Conservation (phyloP, 1,140 invertebrate species). For the Drosophila suzukii region DNA sequence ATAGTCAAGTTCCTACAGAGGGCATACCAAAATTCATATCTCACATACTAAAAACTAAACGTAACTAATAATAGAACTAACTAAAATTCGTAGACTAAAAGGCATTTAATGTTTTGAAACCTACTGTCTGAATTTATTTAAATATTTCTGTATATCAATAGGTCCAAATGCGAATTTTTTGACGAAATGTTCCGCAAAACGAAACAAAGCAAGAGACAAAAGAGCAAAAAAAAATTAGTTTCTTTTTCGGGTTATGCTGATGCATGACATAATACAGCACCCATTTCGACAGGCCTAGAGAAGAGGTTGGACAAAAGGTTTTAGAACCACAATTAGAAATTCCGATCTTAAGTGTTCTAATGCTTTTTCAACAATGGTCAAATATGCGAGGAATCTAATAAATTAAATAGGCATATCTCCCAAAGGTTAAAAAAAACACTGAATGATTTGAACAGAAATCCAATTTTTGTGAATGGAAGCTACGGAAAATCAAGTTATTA, state of each 20-base stretch:
- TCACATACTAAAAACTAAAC: background rate
- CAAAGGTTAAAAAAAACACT: constrained; percentile 34
- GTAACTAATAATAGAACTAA: constrained; percentile 5
- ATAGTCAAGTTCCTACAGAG: background rate
- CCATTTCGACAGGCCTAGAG: background rate
- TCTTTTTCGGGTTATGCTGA: background rate
- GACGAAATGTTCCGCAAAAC: constrained; percentile 15
- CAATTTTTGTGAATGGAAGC: constrained; percentile 36
- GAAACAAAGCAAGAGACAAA: constrained; percentile 6
- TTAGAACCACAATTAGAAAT: constrained; percentile 14
- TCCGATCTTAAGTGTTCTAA: background rate
- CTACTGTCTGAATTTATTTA: constrained; percentile 17
- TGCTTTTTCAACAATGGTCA: background rate
- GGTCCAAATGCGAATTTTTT: constrained; percentile 20
- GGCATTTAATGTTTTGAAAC: background rate
- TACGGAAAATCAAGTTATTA: constrained; percentile 5
- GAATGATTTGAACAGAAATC: constrained; percentile 6
- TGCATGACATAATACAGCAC: constrained; percentile 32
- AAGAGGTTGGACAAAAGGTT: constrained; percentile 3
- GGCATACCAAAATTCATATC: background rate
- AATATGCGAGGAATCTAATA: constrained; percentile 11
- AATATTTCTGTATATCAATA: background rate
- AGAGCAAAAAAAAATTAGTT: constrained; percentile 21
- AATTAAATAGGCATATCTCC: constrained; percentile 7
- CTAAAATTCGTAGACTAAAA: background rate